Conservation (phyloP, 2,888 invertebrate species). For the Nemurella pictetii region DNA sequence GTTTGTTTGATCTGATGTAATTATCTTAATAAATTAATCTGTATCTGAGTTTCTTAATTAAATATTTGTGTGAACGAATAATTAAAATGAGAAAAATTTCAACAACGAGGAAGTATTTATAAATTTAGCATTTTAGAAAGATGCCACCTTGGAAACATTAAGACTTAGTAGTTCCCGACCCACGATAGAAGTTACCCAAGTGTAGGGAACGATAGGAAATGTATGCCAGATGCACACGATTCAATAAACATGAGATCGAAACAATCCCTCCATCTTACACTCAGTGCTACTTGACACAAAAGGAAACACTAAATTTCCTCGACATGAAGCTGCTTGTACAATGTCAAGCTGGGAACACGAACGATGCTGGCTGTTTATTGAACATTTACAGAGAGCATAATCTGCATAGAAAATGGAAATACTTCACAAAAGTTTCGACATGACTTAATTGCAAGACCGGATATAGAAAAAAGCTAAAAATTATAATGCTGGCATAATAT, state of each 20-base stretch:
- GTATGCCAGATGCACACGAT: too few relatives aligned
- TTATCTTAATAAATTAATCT: background rate
- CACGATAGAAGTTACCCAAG: too few relatives aligned
- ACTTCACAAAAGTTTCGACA: background rate
- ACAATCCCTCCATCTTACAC: too few relatives aligned
- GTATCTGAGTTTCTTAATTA: background rate
- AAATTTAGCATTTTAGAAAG: background rate
- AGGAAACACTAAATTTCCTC: too few relatives aligned
- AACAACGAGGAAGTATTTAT: background rate
- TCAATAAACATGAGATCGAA: too few relatives aligned
- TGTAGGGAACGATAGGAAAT: too few relatives aligned
- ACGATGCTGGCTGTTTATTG: too few relatives aligned
- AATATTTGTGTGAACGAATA: background rate
- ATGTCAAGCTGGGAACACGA: too few relatives aligned
- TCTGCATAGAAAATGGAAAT: background rate
- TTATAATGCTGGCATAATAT: background rate
- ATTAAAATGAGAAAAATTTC: background rate
- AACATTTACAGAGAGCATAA: too few relatives aligned
- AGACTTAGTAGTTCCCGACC: too few relatives aligned
- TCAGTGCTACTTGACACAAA: too few relatives aligned
- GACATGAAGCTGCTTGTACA: too few relatives aligned
- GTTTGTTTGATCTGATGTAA: background rate
- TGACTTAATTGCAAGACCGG: background rate
- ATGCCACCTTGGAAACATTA: background rate
- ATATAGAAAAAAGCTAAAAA: background rate